phyloP scores from a whole-genome alignment of 2,113 vertebrate genomes.

The Strix aluco region DNA sequence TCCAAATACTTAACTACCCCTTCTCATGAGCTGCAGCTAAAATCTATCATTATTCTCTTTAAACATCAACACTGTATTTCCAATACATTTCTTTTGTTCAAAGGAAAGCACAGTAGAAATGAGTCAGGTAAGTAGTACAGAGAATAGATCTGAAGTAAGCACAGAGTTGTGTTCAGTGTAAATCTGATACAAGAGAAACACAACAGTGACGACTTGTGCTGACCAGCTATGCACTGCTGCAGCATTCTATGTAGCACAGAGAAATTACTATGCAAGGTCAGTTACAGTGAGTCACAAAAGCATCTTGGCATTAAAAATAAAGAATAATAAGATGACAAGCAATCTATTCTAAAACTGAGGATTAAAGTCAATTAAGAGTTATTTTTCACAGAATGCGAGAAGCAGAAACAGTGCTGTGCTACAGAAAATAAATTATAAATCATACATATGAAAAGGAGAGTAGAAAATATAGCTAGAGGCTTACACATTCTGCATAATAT shows the following conservation, averaged over 20 bases:
- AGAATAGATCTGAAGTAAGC: background rate
- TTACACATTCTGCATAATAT: constrained; percentile 56
- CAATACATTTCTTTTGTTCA: background rate
- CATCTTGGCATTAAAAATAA: constrained; percentile 21
- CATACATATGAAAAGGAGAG: constrained; percentile 42
- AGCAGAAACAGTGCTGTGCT: constrained; percentile 9
- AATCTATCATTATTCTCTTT: background rate
- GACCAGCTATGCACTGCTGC: background rate
- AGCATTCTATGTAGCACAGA: background rate
- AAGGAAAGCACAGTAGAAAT: background rate
- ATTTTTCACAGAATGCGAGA: constrained; percentile 28
- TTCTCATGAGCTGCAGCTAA: background rate
- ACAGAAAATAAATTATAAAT: constrained; percentile 67
- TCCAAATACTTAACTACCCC: background rate
- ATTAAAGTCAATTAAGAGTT: constrained; percentile 59
- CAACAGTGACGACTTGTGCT: background rate
- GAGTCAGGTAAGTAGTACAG: background rate
- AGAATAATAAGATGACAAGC: constrained; percentile 17
- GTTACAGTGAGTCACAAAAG: background rate
- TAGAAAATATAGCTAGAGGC: constrained; percentile 47
- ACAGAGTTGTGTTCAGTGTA: background rate
- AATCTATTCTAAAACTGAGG: constrained; percentile 57
- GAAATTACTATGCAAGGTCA: constrained; percentile 21
- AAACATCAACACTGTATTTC: background rate
- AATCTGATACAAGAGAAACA: background rate